These are phyloP conservation scores for Diarsia brunnea DNA, from an alignment of 2,888 invertebrate genomes.

Conservation along the genomic window DNA sequence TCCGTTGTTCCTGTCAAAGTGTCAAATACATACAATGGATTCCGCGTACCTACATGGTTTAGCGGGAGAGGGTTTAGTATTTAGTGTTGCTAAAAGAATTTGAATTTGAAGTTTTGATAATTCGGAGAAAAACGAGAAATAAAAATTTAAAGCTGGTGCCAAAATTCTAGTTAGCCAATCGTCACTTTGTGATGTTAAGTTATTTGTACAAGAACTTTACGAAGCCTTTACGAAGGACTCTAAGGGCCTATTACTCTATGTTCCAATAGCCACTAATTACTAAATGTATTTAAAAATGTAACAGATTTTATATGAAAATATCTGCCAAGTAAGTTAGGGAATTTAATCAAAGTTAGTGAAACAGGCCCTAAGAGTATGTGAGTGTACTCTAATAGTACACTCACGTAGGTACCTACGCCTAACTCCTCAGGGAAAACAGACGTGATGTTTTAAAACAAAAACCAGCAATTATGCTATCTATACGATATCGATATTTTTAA, in stretches of 20 bases:
- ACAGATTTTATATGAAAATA: too few relatives aligned
- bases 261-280: too few relatives aligned
- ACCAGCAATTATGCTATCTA: slow-evolving; percentile 1
- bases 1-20: slow-evolving; percentile 43
- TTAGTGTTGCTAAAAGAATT: background rate
- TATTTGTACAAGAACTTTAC: background rate
- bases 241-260: background rate
- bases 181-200: background rate
- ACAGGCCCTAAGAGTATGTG: background rate
- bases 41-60: background rate
- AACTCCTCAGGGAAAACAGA: background rate
- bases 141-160: too few relatives aligned
- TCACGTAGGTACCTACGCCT: background rate
- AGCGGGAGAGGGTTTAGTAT: background rate
- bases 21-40: slow-evolving; percentile 48
- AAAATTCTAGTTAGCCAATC: background rate
- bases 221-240: too few relatives aligned
- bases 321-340: too few relatives aligned
- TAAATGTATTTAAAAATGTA: too few relatives aligned
- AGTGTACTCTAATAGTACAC: background rate
- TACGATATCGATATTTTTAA: slow-evolving; percentile 17
- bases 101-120: background rate
- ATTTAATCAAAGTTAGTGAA: too few relatives aligned
- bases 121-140: background rate
- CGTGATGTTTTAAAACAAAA: background rate